phyloP scores from a whole-genome alignment of 2,888 invertebrate genomes.

The Arrhopalites spinosus region DNA sequence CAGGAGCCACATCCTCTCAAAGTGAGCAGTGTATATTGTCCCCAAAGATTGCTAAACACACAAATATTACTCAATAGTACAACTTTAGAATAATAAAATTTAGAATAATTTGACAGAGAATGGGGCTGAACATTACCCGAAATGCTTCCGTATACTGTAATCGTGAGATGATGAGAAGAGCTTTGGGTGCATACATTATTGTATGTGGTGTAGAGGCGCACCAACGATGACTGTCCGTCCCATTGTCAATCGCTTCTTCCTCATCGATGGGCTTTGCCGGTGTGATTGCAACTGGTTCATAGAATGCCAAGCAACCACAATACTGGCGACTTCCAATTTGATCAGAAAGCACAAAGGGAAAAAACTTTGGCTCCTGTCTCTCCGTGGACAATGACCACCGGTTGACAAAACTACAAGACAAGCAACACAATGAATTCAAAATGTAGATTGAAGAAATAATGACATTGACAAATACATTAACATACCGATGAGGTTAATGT shows the following conservation, averaged over 20 bases:
- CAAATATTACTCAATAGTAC: slow-evolving; percentile 19
- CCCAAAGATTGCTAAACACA: slow-evolving; percentile 87
- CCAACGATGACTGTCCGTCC: slow-evolving; percentile 58
- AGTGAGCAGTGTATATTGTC: slow-evolving; percentile 94
- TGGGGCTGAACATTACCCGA: slow-evolving; percentile 73
- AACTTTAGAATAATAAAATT: background rate
- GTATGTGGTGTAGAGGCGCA: slow-evolving; percentile 85
- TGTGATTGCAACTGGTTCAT: slow-evolving; percentile 90
- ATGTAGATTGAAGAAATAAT: too few relatives aligned
- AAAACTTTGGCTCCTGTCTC: slow-evolving; percentile 91
- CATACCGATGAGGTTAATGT: too few relatives aligned
- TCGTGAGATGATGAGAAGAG: slow-evolving; percentile 91
- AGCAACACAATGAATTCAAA: too few relatives aligned
- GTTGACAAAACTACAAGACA: slow-evolving; percentile 99
- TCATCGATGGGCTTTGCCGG: slow-evolving; percentile 91
- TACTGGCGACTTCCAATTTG: slow-evolving; percentile 96
- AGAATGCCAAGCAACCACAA: slow-evolving; percentile 95
- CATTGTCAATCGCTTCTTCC: slow-evolving; percentile 80
- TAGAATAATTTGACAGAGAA: background rate
- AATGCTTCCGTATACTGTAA: slow-evolving; percentile 95
- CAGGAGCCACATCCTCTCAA: slow-evolving; percentile 86
- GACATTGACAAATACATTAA: too few relatives aligned
- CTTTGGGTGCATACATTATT: slow-evolving; percentile 97
- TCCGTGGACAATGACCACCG: slow-evolving; percentile 93
- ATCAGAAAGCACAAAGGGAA: slow-evolving; percentile 95